Evolutionary conservation across 37 sponge, comb jelly and placozoan species (phyloP), one percentile per base, ranked within the genome.

Genomic region (Mnemiopsis leidyi): DNA sequence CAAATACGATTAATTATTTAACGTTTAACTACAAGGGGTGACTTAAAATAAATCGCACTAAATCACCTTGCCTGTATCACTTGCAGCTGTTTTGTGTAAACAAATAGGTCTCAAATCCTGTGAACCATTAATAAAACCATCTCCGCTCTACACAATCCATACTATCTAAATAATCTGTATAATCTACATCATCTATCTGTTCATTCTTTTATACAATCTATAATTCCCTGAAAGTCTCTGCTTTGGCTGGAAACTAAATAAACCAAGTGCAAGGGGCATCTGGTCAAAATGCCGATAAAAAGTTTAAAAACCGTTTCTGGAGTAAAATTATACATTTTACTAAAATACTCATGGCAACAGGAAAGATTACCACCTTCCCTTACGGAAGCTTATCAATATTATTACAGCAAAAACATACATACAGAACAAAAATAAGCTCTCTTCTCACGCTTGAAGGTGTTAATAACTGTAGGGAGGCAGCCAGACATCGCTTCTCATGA

Each of bases 1-100:
- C 79, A 77, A 77, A 77, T 34, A 77, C 32, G 79, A 32, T 77
- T 77, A 16, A 32, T 77, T 48, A 48, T 48, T 48, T 48, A 48
- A 48, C 61, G 5, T 13, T 48, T 5, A 48, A 48, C 61, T 48
- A 48, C 9, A 13, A 18, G 61, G 13, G 61, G 61, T 48, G 13
- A 48, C 61, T 18, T 48, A 48, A 48, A 48, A 48, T 48, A 48
- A 48, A 48, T 48, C 61, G 13, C 61, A 13, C 5, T 48, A 18
- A 48, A 48, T 48, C 5, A 48, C 9, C 13, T 48, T 48, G 13
- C 61, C 5, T 48, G 13, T 13, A 48, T 18, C 61, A 48, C n/a
- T n/a, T n/a, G n/a, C n/a, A n/a, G n/a, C n/a, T n/a, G n/a, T 48
- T 48, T 48, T 13, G 13, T 13, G 5, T 48, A 18, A 13, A 48